Evolutionary conservation across 2,113 vertebrate species (phyloP), one percentile per base, ranked within the genome.

Genomic region (Pterophyllum scalare): DNA sequence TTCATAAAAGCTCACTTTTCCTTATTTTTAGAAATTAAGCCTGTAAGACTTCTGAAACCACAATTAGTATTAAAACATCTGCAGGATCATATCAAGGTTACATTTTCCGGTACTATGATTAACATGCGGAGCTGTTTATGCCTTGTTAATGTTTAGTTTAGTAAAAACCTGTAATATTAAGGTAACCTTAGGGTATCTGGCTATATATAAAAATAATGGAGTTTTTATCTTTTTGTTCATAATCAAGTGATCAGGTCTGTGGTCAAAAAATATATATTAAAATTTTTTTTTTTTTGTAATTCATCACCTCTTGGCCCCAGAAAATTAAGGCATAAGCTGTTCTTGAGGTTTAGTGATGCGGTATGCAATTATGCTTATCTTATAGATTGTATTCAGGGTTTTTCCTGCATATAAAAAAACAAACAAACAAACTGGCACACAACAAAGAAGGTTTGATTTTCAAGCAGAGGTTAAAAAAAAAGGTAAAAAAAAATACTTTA

Each of bases 181-280:
- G 46, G 46, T 17, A 43, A 65, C 38, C 62, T 67, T 49, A 22
- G 26, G 64, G 15, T 1, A 0, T 3, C 5, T 49, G 15, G 0
- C 26, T 3, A 49, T 0, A 1, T 40, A 40, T 19, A 19, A 49
- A 15, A 70, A 19, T 3, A 6, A 0, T 67, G 40, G 40, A 67
- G 22, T 67, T 49, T 14, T 28, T 28, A 49, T 49, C 22, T 19
- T 67, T 46, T 46, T 26, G 40, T 67, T 67, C 1, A 67, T 40
- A 46, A 26, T 67, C 40, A 0, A 67, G 22, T 67, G 40, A 49
- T 67, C 8, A 0, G 22, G 40, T 20, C 17, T 54, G 17, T 54
- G 49, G 49, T 24, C 17, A 54, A 49, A 49, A 9, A 7, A 20
- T 3, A 28, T 3, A 28, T 3, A 28, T 3, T 28, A 28, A 28